A percentile compares a stretch with the other conserved stretches of the same genome.
phyloP scores from a whole-genome alignment of 2,888 invertebrate genomes.

The Antheraea assamensis region DNA sequence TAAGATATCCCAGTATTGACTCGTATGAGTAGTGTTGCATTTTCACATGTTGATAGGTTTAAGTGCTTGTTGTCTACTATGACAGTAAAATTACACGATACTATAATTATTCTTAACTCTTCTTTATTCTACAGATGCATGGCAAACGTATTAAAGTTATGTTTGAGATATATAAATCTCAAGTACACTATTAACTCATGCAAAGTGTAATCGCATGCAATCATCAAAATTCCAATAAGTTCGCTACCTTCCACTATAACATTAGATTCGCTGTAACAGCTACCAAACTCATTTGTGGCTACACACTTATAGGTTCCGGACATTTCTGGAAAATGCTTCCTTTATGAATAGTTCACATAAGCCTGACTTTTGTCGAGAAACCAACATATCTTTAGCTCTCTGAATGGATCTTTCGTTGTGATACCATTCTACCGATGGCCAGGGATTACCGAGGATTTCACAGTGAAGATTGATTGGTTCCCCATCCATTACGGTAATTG shows the following conservation, averaged over 20 bases:
- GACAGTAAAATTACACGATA: not conserved
- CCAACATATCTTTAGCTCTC: slow-evolving; percentile 89
- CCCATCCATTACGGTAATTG: slow-evolving; percentile 93
- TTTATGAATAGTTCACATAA: slow-evolving; percentile 90
- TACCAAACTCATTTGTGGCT: slow-evolving; percentile 92
- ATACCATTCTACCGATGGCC: slow-evolving; percentile 91
- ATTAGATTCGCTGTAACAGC: slow-evolving; percentile 88
- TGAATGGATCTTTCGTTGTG: slow-evolving; percentile 87
- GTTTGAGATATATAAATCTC: not conserved
- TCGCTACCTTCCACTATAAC: slow-evolving; percentile 91
- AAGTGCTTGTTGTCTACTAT: not conserved
- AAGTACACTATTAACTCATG: slow-evolving; percentile 39
- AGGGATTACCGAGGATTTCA: slow-evolving; percentile 88
- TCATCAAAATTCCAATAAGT: slow-evolving; percentile 46
- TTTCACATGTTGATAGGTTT: not conserved
- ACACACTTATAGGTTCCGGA: slow-evolving; percentile 92
- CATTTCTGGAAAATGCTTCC: slow-evolving; percentile 96
- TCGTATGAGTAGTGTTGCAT: slow-evolving; percentile 2
- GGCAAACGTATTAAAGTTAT: slow-evolving; percentile 46
- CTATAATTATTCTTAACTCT: not conserved
- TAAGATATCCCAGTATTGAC: not conserved
- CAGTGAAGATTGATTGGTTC: slow-evolving; percentile 90
- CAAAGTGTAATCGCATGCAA: slow-evolving; percentile 51
- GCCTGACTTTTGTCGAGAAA: slow-evolving; percentile 89
- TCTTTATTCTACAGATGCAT: slow-evolving; percentile 68